Percentiles rank a stretch among this genome's conserved stretches.
Conservation (phyloP, 1,140 invertebrate species). For the Zaprionus nigranus region DNA sequence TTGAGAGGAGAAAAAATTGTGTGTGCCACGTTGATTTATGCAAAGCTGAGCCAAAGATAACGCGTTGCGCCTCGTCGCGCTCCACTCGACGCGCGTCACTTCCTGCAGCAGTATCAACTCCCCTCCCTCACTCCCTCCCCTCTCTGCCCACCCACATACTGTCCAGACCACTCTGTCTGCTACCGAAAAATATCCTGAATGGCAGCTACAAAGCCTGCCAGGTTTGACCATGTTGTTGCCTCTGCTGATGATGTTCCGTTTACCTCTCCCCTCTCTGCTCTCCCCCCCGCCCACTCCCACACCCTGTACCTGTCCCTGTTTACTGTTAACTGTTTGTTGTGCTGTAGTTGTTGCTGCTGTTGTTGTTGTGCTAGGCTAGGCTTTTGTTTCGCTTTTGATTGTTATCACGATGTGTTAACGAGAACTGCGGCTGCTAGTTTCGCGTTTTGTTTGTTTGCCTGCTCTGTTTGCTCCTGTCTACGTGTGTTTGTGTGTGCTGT, state of each 20-base stretch:
- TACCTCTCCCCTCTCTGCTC: no score
- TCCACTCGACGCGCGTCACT: constrained; percentile 45
- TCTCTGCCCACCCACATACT: not conserved
- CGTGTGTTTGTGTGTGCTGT: constrained; percentile 14
- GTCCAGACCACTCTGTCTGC: not conserved
- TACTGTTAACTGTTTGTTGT: constrained; percentile 27
- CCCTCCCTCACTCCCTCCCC: not conserved
- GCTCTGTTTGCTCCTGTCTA: not conserved
- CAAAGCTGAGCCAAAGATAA: constrained; percentile 74
- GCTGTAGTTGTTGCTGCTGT: constrained; percentile 31
- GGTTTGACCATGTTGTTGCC: constrained; percentile 53
- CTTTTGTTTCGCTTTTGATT: constrained; percentile 74
- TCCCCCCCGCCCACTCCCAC: not conserved
- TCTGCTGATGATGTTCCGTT: constrained; percentile 22
- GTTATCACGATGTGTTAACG: constrained; percentile 64
- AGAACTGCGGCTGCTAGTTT: constrained; percentile 51
- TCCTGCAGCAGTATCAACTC: constrained; percentile 10
- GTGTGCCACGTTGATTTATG: constrained; percentile 71
- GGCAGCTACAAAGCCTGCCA: constrained; percentile 41
- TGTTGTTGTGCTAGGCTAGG: constrained; percentile 48
- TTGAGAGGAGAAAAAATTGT: constrained; percentile 35
- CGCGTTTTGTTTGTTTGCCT: constrained; percentile 60
- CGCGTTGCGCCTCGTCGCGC: constrained; percentile 62
- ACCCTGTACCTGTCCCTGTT: not conserved
- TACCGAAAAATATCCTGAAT: not conserved